Conservation (phyloP, 1,140 invertebrate species). For the Gonatopus flavifemur region DNA sequence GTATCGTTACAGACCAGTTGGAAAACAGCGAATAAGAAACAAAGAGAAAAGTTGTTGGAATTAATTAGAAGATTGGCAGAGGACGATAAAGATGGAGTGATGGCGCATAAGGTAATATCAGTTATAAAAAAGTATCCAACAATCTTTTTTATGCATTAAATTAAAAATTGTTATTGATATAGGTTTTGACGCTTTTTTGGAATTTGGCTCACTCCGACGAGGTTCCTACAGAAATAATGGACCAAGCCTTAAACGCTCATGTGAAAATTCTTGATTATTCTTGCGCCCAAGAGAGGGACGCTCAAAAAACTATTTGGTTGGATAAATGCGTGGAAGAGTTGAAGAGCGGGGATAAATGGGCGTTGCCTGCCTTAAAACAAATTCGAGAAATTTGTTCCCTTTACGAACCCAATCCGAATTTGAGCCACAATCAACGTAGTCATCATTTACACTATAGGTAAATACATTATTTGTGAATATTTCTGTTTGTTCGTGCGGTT, state of each 20-base stretch:
- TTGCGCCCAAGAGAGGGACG: conserved; percentile 93
- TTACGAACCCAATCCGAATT: conserved; percentile 81
- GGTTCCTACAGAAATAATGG: conserved; percentile 96
- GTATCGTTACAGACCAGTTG: conserved; percentile 93
- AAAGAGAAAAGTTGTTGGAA: conserved; percentile 93
- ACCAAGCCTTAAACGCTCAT: conserved; percentile 92
- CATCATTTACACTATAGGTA: conserved; percentile 71
- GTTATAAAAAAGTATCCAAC: background rate
- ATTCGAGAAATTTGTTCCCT: conserved; percentile 94
- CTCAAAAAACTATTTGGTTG: conserved; percentile 94
- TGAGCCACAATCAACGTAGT: conserved; percentile 63
- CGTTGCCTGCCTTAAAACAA: conserved; percentile 91
- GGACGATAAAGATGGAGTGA: conserved; percentile 97
- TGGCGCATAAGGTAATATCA: conserved; percentile 87
- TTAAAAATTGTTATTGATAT: conserved; percentile 23
- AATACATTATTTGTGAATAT: background rate
- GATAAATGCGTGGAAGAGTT: conserved; percentile 95
- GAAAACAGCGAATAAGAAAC: conserved; percentile 94
- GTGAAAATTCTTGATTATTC: conserved; percentile 98
- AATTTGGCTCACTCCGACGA: conserved; percentile 95
- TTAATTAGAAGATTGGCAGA: conserved; percentile 93
- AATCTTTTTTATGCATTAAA: no score
- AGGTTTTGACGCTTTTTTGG: conserved; percentile 96
- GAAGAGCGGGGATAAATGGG: conserved; percentile 87
- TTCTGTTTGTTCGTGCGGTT: conserved; percentile 7